phyloP scores from a whole-genome alignment of 2,888 invertebrate genomes.

The Cybosia mesomella region DNA sequence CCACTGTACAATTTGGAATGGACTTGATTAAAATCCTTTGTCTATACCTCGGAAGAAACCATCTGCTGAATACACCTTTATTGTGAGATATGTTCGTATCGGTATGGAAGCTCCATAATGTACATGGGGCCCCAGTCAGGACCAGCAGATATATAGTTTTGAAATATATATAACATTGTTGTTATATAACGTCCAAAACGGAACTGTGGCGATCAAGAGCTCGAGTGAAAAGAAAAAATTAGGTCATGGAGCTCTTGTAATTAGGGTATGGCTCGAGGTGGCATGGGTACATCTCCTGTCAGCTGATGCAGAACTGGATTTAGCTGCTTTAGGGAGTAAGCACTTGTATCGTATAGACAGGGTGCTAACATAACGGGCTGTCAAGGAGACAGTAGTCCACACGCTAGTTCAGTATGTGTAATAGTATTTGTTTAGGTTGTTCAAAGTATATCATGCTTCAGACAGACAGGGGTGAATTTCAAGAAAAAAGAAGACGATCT shows the following conservation, averaged over 20 bases:
- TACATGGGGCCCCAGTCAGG: background rate
- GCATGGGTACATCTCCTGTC: no score
- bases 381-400: no score
- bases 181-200: background rate
- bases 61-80: background rate
- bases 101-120: background rate
- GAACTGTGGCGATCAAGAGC: background rate
- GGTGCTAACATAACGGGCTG: no score
- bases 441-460: no score
- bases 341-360: no score
- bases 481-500: no score
- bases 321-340: no score
- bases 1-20: background rate
- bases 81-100: background rate
- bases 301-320: no score
- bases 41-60: background rate
- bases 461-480: no score
- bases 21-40: background rate
- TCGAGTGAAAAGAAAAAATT: background rate
- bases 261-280: background rate
- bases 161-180: no score
- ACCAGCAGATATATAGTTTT: background rate
- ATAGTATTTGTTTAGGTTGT: no score
- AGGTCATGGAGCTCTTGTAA: background rate
- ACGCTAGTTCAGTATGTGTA: no score